Base-by-base conservation (phyloP, 2,888 invertebrate species). In the Tiphia femorata region DNA sequence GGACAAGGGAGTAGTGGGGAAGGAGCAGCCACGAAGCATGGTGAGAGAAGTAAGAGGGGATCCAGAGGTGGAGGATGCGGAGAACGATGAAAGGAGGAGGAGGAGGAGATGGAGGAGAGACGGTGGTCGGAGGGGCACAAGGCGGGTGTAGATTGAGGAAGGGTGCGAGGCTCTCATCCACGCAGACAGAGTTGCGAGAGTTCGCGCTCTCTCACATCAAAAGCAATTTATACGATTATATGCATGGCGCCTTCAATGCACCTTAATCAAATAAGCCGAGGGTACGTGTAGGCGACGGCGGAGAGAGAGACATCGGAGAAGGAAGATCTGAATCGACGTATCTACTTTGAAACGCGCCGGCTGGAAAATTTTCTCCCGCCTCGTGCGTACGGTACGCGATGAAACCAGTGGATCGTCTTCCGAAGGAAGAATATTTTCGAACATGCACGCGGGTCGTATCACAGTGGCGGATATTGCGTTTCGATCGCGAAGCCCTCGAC, bases 171-270 rank as follows among this genome's bases (percentile, higher is more conserved):
- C 67, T 72, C 75, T 76, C 71, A 67, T 67, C 60, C 64, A 38
- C 50, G 59, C 67, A 67, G 63, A 67, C 64, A 67, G 56, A 61
- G 62, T 47, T 57, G 54, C 60, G 56, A 66, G 57, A 63, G 65
- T 62, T 66, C 57, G 59, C 66, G 70, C 69, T 67, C 69, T 66
- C 70, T 65, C 72, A 65, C 73, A 75, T 78, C 75, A 76, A 77
- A 76, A 77, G 78, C 77, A 75, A 76, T 79, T 77, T 77, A 74
- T 75, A 70, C 71, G 76, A 79, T 79, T 79, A 79, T 72, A 77
- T 72, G 76, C 76, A 71, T 72, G 72, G 70, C 74, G 69, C 73
- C 72, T 78, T 78, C 72, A 72, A 76, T 73, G 72, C 68, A 63
- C 71, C 72, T 75, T 77, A 75, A 77, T 76, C 78, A 75, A 77